These are phyloP conservation scores for Dinomys branickii DNA, from an alignment of 2,113 vertebrate species.

Conservation along the genomic window DNA sequence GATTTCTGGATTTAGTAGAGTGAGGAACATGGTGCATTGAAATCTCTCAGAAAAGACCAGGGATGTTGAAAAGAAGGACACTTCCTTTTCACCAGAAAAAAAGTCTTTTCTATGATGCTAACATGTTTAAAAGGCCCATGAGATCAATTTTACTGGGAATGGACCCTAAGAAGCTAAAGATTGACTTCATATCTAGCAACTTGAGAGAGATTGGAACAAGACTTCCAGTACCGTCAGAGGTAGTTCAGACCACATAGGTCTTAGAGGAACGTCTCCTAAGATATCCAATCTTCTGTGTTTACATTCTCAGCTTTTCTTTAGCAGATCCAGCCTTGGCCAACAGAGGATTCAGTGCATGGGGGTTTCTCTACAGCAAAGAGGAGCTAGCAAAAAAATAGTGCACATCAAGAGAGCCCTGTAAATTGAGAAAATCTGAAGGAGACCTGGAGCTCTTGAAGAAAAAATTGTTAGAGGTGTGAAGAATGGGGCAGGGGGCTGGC, in stretches of 20 bases:
- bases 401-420: fast-evolving
- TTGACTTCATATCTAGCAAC: fast-evolving
- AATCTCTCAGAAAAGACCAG: no score
- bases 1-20: background rate
- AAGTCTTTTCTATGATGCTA: background rate
- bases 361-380: background rate
- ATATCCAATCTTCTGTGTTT: no score
- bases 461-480: fast-evolving
- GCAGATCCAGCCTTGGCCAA: no score
- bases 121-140: background rate
- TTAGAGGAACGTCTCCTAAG: fast-evolving
- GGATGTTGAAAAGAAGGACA: background rate
- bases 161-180: background rate
- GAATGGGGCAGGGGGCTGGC: fast-evolving
- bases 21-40: fast-evolving
- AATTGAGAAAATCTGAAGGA: fast-evolving
- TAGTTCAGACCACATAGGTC: fast-evolving
- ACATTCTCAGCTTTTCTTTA: fast-evolving
- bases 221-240: fast-evolving
- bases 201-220: no score
- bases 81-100: no score
- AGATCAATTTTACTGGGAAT: background rate
- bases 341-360: fast-evolving
- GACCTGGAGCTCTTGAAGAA: fast-evolving
- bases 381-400: background rate